Base-by-base conservation (phyloP, 2,113 vertebrate genomes). In the Leucopsar rothschildi region DNA sequence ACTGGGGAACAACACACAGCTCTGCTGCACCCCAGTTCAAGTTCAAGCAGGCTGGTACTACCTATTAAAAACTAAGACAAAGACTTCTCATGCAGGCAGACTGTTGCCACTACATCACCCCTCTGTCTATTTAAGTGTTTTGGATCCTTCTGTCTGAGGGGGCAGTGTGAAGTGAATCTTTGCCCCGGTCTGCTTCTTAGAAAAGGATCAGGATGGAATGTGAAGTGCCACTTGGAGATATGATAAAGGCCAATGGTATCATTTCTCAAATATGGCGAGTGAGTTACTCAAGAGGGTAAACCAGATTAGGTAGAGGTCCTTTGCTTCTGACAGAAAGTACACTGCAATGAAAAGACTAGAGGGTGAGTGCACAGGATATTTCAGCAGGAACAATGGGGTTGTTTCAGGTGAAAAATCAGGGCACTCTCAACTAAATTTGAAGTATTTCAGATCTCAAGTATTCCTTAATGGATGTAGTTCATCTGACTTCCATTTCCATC, bases 181-280 rank as follows among this genome's bases (percentile, higher is more conserved):
- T 81, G 68, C 6, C 35, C 42, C 82, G 9, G 10, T 83, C 49
- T 84, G 61, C 56, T 71, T 63, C 65, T 84, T 49, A 68, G 65
- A 44, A 63, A 81, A 86, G 71, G 47, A 63, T 81, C 72, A 75
- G 49, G 64, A 39, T 60, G 88, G 92, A 96, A 97, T 91, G 95
- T 12, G 16, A 75, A 96, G 94, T 91, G 40, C 89, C 91, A 92
- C 92, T 93, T 82, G 53, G 77, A 97, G 91, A 72, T 92, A 86
- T 2, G 53, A 83, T 68, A 90, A 73, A 88, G 35, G 29, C 64
- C 63, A 53, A 4, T 1, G 2, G 50, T 55, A 64, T 24, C 61
- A 33, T 35, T 88, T 71, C 82, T 93, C 56, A 94, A 92, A 94
- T 37, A 92, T 0, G 70, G 13, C 31, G 47, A 96, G 21, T 66